Evolutionary conservation across 1,140 invertebrate species (phyloP).

Genomic region (Drosophila rhopaloa): DNA sequence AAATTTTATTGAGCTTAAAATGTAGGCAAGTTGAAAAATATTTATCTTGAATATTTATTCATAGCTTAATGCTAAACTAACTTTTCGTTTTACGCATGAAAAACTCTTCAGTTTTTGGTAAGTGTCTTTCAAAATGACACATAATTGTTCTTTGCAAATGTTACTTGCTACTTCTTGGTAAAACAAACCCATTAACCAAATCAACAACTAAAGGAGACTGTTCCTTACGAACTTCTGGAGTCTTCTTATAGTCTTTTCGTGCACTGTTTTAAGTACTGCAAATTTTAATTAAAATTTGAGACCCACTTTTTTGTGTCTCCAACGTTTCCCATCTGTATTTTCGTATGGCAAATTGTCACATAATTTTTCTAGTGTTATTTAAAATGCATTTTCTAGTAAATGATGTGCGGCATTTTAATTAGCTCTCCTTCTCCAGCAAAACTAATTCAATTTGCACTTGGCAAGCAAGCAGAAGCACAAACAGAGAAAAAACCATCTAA

Average conservation of each 20-base stretch:
- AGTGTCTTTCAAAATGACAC: neutral
- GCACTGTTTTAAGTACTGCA: neutral
- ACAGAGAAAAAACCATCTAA: constrained; percentile 4
- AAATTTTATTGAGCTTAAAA: constrained; percentile 29
- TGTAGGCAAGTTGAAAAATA: constrained; percentile 1
- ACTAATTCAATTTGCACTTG: constrained; percentile 69
- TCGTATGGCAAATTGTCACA: constrained; percentile 52
- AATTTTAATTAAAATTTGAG: constrained; percentile 50
- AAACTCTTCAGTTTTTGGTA: neutral
- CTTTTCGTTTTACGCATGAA: neutral
- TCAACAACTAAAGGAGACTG: constrained; percentile 1
- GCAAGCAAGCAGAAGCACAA: constrained; percentile 18
- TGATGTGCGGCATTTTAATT: constrained; percentile 77
- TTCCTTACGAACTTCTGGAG: constrained; percentile 1
- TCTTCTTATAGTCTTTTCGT: neutral
- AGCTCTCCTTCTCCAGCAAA: constrained; percentile 44
- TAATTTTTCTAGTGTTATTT: constrained; percentile 66
- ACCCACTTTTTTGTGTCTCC: constrained; percentile 1
- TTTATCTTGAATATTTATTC: constrained; percentile 32
- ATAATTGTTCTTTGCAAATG: neutral
- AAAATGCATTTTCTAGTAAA: constrained; percentile 75
- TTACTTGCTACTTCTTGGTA: constrained; percentile 9
- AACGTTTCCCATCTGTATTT: constrained; percentile 3
- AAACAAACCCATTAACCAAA: constrained; percentile 22
- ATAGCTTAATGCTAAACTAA: constrained; percentile 17